Evolutionary conservation across 2,888 invertebrate genomes (phyloP).

Genomic region (Eretmocerus hayati): DNA sequence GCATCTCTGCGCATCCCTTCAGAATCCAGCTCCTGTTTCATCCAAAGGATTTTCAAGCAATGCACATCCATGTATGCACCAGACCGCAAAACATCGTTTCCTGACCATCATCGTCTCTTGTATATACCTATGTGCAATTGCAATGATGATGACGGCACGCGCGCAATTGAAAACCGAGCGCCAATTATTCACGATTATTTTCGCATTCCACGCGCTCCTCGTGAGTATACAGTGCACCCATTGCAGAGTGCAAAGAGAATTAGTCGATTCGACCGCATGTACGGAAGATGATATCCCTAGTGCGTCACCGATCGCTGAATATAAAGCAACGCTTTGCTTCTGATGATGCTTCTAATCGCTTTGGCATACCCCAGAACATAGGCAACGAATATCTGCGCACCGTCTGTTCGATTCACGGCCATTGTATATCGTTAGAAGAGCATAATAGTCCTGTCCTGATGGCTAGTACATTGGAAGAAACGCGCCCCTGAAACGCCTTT

Average conservation of each 20-base stretch:
- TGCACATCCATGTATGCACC: too few relatives aligned
- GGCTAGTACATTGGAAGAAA: too few relatives aligned
- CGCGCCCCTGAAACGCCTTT: neutral
- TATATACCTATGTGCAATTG: too few relatives aligned
- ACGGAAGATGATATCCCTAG: constrained; percentile 1
- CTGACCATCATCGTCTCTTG: too few relatives aligned
- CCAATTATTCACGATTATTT: constrained; percentile 16
- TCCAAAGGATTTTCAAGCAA: too few relatives aligned
- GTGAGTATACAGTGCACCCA: neutral
- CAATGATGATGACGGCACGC: neutral
- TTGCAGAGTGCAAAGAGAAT: too few relatives aligned
- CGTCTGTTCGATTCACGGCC: neutral
- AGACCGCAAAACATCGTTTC: too few relatives aligned
- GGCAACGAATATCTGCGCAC: neutral
- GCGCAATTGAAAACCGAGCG: constrained; percentile 8
- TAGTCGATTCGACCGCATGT: too few relatives aligned
- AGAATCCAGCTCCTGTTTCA: too few relatives aligned
- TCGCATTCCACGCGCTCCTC: constrained; percentile 3
- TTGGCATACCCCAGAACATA: neutral
- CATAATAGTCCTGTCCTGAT: too few relatives aligned
- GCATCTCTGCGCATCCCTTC: too few relatives aligned
- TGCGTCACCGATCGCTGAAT: constrained; percentile 8
- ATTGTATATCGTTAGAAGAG: neutral
- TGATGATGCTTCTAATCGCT: neutral
- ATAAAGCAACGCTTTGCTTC: neutral